These are phyloP conservation scores for Poecile montanus DNA, from an alignment of 2,797 vertebrate species.

Conservation along the genomic window DNA sequence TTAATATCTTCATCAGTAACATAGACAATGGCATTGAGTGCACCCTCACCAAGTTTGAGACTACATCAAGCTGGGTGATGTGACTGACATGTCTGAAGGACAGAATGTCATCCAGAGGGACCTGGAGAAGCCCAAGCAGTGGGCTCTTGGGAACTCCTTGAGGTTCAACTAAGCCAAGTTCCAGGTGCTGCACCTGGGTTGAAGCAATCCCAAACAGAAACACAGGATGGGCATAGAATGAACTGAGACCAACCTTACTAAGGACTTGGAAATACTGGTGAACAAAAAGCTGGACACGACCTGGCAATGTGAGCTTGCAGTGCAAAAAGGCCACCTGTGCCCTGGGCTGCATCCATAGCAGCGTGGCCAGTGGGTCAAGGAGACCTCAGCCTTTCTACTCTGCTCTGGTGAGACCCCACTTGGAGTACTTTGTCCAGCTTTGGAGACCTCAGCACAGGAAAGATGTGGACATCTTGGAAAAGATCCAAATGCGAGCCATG, in stretches of 20 bases:
- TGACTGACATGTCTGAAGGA: background rate
- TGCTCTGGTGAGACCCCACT: background rate
- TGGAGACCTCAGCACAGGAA: background rate
- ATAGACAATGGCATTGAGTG: background rate
- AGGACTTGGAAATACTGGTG: background rate
- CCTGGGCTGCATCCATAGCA: background rate
- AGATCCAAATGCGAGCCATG: background rate
- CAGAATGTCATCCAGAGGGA: background rate
- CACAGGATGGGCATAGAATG: background rate
- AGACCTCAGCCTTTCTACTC: background rate
- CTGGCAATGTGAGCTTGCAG: background rate
- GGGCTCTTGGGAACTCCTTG: background rate
- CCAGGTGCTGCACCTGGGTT: background rate
- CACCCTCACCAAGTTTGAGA: background rate
- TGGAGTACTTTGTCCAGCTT: background rate
- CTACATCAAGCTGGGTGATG: background rate
- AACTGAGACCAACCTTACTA: background rate
- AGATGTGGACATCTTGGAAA: background rate
- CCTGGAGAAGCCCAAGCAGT: background rate
- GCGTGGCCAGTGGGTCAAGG: background rate
- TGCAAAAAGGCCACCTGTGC: accelerated
- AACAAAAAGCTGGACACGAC: background rate
- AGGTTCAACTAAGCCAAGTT: background rate
- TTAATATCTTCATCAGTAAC: background rate
- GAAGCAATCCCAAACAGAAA: background rate